Evolutionary conservation across 2,113 vertebrate species (phyloP).

Genomic region (Varanus komodoensis): DNA sequence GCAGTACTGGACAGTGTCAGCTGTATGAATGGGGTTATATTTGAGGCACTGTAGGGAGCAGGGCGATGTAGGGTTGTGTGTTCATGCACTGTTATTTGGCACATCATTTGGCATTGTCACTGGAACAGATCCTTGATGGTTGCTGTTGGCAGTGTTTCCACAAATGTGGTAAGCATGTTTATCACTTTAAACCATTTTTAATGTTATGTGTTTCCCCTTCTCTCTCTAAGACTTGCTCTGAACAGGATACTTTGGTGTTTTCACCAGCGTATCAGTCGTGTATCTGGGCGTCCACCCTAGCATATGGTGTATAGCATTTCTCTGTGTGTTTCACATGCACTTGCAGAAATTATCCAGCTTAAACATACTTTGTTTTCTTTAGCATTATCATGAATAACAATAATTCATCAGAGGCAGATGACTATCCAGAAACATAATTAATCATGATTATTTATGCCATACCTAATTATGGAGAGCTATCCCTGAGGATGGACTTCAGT

Average conservation of each 20-base stretch:
- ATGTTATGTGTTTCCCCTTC: not conserved
- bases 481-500: conserved; percentile 54
- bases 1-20: no score
- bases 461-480: conserved; percentile 68
- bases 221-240: not conserved
- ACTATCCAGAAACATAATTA: conserved; percentile 68
- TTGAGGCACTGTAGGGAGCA: not conserved
- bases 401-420: conserved; percentile 65
- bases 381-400: conserved; percentile 60
- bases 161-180: not conserved
- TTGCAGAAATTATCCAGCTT: conserved; percentile 61
- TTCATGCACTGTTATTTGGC: not conserved
- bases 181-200: not conserved
- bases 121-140: not conserved
- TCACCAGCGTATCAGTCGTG: not conserved
- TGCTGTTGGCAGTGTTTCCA: not conserved
- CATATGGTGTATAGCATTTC: not conserved
- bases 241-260: not conserved
- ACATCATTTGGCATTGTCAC: not conserved
- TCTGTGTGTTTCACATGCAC: conserved; percentile 17
- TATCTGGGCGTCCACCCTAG: no score
- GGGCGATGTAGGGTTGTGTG: not conserved
- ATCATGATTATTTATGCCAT: conserved; percentile 68
- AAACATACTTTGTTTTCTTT: conserved; percentile 43
- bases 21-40: not conserved